A percentile compares a stretch with the other conserved stretches of the same genome.
Evolutionary conservation across 2,113 vertebrate species (phyloP).

Genomic region (Stegostoma tigrinum): DNA sequence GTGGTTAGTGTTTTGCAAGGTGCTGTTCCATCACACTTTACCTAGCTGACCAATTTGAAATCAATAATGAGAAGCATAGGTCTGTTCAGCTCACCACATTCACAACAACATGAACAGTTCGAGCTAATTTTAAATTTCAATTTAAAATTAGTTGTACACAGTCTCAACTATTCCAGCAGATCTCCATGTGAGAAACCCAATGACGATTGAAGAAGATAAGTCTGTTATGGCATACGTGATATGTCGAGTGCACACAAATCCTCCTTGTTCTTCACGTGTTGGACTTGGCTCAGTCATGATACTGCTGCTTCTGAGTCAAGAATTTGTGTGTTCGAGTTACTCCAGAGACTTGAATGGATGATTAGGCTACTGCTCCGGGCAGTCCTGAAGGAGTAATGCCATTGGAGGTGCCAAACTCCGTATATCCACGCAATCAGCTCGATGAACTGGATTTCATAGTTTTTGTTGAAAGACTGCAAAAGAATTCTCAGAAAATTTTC

Average conservation of each 20-base stretch:
- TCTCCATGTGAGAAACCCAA: not conserved
- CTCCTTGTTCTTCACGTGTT: not conserved
- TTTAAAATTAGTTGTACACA: not conserved
- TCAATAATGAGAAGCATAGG: not conserved
- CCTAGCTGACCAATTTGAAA: too few relatives aligned
- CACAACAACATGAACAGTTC: not conserved
- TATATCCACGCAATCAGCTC: too few relatives aligned
- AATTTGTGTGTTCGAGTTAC: not conserved
- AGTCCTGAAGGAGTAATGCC: not conserved
- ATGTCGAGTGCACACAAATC: not conserved
- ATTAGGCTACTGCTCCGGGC: not conserved
- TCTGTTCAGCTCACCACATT: not conserved
- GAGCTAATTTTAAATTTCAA: not conserved
- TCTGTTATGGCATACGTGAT: not conserved
- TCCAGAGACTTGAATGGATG: not conserved
- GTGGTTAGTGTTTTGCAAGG: too few relatives aligned
- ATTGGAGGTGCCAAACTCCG: too few relatives aligned
- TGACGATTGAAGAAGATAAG: not conserved
- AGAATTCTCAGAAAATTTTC: not conserved
- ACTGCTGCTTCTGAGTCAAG: not conserved
- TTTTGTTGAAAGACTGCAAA: not conserved
- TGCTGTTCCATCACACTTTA: too few relatives aligned
- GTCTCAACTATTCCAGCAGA: not conserved
- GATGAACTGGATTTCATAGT: too few relatives aligned
- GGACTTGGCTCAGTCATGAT: not conserved